Conservation (phyloP, 2,113 vertebrate genomes). For the Crotalus tigris region DNA sequence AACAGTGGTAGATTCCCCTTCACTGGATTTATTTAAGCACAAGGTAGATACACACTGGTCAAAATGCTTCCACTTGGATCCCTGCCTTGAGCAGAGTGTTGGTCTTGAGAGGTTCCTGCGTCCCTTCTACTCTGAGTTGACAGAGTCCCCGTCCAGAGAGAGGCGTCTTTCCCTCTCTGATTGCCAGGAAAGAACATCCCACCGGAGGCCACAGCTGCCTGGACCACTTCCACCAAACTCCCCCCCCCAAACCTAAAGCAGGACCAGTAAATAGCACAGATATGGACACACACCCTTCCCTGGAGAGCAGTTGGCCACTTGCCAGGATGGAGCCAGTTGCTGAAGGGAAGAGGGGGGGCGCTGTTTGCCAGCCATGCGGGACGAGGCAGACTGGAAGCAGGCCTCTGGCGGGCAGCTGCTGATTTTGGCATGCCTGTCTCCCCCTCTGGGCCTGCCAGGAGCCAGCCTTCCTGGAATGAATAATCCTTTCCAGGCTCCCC, state of each 20-base stretch:
- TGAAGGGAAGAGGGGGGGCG: not conserved
- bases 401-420: not conserved
- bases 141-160: not conserved
- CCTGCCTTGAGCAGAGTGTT: not conserved
- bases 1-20: not conserved
- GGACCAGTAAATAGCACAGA: not conserved
- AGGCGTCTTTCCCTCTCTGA: not conserved
- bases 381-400: not conserved
- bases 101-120: not conserved
- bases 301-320: not conserved
- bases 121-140: not conserved
- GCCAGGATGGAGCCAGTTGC: not conserved
- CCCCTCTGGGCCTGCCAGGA: not conserved
- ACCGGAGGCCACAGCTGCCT: not conserved
- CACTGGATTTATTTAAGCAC: not conserved
- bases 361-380: not conserved
- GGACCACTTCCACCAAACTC: not conserved
- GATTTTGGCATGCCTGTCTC: not conserved
- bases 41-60: not conserved
- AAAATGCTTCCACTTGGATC: not conserved
- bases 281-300: not conserved
- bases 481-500: slow-evolving; percentile 38
- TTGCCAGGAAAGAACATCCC: not conserved
- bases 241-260: not conserved
- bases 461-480: slow-evolving; percentile 17